Base-by-base conservation (phyloP, 2,888 invertebrate genomes). In the Cosmorhoe ocellata region DNA sequence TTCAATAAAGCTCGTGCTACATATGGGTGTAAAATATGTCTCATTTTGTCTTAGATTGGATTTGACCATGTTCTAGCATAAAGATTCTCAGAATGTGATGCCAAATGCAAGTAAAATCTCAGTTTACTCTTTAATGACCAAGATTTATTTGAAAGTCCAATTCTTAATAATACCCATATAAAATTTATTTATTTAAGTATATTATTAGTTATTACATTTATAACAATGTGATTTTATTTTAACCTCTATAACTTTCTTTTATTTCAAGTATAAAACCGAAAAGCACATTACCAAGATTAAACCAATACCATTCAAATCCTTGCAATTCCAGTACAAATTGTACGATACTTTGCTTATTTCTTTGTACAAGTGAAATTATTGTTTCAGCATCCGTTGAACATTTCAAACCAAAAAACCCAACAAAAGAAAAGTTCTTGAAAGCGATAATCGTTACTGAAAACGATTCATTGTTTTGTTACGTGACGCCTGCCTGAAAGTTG, bases 381-480 rank as follows among this genome's bases (percentile, higher is more conserved):
- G 50, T 48, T 49, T 30, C 46, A 42, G 51, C 43, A 42, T 50
- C 48, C 39, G 40, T 49, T 39, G 53, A 47, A 42, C 50, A 48
- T 46, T 59, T 48, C 45, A 39, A 47, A 51, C 42, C 31, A 55
- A 38, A 54, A 51, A 55, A 33, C 13, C 10, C 10, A 45, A 60
- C 58, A 58, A 58, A 53, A 44, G 60, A 49, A 51, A 45, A 43
- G 34, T 60, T 57, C 40, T 22, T 41, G 39, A 51, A 59, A 56
- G 32, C 60, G 58, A 56, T 60, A 56, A 60, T 56, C 56, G 56
- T 58, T 51, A 56, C 58, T 47, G 47, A 56, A 58, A 58, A 49
- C 56, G 53, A 58, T 60, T 56, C 58, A 58, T 60, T 60, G 58
- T 60, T 58, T 56, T 52, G 46, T 58, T 59, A 50, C 56, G 52